Percentiles rank a stretch among this genome's conserved stretches.
Conservation (phyloP, 2,113 vertebrate genomes). For the Narcine bancroftii region DNA sequence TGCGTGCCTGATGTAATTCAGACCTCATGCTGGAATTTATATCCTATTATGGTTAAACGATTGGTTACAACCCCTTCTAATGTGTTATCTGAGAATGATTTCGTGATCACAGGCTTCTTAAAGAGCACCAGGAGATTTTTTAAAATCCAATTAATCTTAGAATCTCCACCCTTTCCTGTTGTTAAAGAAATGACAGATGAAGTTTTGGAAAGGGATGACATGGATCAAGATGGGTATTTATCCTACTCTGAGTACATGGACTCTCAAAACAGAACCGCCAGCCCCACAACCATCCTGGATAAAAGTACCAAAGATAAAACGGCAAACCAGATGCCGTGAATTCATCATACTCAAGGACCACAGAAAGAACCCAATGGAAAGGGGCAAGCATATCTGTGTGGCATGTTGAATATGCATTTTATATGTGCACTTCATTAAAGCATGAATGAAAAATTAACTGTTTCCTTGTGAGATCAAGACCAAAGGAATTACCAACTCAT, state of each 20-base stretch:
- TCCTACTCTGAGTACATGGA: conserved; percentile 41
- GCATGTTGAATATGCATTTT: background rate
- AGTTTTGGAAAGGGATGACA: conserved; percentile 41
- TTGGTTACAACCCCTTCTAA: too few species aligned
- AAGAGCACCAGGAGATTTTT: background rate
- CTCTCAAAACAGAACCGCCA: conserved; percentile 42
- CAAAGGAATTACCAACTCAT: background rate
- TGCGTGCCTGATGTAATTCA: too few species aligned
- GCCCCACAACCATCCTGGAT: conserved; percentile 41
- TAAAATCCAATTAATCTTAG: background rate
- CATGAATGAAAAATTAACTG: background rate
- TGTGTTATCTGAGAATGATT: too few species aligned
- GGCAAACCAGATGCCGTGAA: background rate
- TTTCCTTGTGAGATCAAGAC: background rate
- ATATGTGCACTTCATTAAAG: background rate
- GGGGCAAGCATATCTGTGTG: background rate
- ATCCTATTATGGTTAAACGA: too few species aligned
- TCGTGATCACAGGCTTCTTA: too few species aligned
- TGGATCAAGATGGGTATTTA: conserved; percentile 42
- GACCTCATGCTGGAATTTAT: too few species aligned
- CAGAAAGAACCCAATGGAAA: background rate
- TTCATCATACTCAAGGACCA: too few species aligned
- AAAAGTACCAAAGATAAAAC: conserved; percentile 40
- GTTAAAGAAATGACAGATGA: conserved; percentile 42
- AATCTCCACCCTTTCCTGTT: background rate